Evolutionary conservation across 2,888 invertebrate genomes (phyloP).

Genomic region (Brachyptera putata): DNA sequence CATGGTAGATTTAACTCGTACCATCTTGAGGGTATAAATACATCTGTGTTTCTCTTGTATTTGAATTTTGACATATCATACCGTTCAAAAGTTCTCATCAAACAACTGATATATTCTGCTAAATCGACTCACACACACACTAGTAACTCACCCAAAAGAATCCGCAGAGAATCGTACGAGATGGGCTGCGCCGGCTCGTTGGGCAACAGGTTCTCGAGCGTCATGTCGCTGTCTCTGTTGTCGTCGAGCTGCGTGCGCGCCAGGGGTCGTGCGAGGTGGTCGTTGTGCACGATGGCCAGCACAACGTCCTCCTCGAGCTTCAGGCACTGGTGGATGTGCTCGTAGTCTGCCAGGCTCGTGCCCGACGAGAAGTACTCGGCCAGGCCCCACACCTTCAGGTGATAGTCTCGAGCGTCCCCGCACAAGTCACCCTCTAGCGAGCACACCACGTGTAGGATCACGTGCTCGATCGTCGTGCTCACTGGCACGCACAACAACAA

Average conservation of each 20-base stretch:
- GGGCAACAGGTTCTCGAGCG: slow-evolving; percentile 74
- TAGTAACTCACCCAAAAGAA: slow-evolving; percentile 72
- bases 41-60: too few species aligned
- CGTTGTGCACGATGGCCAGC: slow-evolving; percentile 51
- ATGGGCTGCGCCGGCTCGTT: slow-evolving; percentile 68
- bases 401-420: slow-evolving; percentile 62
- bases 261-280: slow-evolving; percentile 63
- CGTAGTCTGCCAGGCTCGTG: slow-evolving; percentile 80
- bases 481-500: too few species aligned
- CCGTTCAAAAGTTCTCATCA: too few species aligned
- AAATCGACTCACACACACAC: too few species aligned
- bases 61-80: too few species aligned
- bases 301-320: slow-evolving; percentile 86
- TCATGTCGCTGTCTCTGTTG: slow-evolving; percentile 43
- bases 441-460: slow-evolving; percentile 77
- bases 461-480: slow-evolving; percentile 79
- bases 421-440: slow-evolving; percentile 71
- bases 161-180: slow-evolving; percentile 77
- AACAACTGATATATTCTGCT: too few species aligned
- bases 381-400: slow-evolving; percentile 77
- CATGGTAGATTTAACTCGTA: too few species aligned
- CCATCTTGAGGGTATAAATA: too few species aligned
- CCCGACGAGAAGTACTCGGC: slow-evolving; percentile 85
- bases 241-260: slow-evolving; percentile 55
- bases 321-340: slow-evolving; percentile 89